Evolutionary conservation across 1,140 invertebrate genomes (phyloP), one percentile per base, ranked within the genome.

Genomic region (Atta texana): DNA sequence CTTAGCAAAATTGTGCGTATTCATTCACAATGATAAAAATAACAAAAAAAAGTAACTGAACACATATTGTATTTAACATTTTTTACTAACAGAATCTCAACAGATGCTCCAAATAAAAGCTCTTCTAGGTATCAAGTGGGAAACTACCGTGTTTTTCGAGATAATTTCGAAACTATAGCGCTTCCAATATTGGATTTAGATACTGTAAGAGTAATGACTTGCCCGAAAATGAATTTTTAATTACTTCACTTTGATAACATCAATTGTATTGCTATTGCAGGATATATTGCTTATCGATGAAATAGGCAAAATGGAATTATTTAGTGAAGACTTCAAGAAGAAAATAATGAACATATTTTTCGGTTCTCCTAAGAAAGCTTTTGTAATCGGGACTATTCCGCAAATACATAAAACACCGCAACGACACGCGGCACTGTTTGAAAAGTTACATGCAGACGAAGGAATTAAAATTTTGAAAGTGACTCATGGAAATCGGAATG

Each of bases 221-320:
- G 21, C 66, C 24, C 76, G 31, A 57, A 3, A 51, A 14, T 16
- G 1, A 14, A 31, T 55, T 12, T 24, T 6, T 72, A 16, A 24
- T 57, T 49, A 55, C 1, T 31, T 39, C 18, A 85, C 12, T n/a
- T 16, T 12, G 34, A 5, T 59, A 3, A 28, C 3, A 51, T 69
- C 61, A 34, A 57, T 57, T 89, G 93, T 18, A 8, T 77, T 12
- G 12, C 8, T 92, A 89, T 87, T 87, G 2, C 84, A 94, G 92
- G 88, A 93, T 59, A 68, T 96, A 66, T 78, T 96, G 34, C 92
- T 97, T 12, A 94, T 97, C 34, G 97, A 97, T 93, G 97, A 97
- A 93, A 96, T 97, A 80, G 97, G 97, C 21, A 97, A 97, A 94
- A 97, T 97, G 97, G 97, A 97, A 93, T 87, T 96, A 55, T 96